Percentiles rank a stretch among this genome's conserved stretches.
Evolutionary conservation across 2,797 vertebrate genomes (phyloP).

Genomic region (Acropternis orthonyx): DNA sequence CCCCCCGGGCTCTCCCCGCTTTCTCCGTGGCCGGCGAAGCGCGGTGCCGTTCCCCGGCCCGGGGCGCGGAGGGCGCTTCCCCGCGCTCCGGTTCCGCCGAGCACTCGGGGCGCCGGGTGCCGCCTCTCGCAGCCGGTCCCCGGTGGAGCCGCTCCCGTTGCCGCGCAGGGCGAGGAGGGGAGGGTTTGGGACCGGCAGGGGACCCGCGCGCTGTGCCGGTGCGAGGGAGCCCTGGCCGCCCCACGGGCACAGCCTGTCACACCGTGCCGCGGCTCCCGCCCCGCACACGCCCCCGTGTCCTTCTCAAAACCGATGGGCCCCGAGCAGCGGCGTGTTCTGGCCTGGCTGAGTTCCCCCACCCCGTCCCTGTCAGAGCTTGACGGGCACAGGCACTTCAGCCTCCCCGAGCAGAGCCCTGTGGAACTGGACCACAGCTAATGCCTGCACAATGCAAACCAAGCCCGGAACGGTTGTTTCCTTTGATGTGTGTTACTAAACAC

Average conservation of each 20-base stretch:
- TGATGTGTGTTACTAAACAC: conserved; percentile 66
- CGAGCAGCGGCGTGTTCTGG: not conserved
- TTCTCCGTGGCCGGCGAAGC: not conserved
- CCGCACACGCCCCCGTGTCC: too few relatives aligned
- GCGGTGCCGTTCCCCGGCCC: not conserved
- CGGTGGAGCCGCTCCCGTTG: too few relatives aligned
- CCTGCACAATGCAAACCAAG: conserved; percentile 55
- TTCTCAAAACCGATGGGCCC: not conserved
- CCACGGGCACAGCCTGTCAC: rapidly evolving
- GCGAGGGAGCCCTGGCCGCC: not conserved
- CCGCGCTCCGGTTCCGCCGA: too few relatives aligned
- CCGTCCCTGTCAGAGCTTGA: not conserved
- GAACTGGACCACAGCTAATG: conserved; percentile 70
- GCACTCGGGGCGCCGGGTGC: too few relatives aligned
- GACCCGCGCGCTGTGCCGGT: rapidly evolving
- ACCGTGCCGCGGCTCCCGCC: not conserved
- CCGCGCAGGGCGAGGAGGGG: not conserved
- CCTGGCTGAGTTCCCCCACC: conserved; percentile 38
- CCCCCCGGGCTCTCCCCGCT: not conserved
- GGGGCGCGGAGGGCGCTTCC: too few relatives aligned
- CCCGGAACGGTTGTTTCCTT: conserved; percentile 44
- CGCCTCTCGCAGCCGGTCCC: too few relatives aligned
- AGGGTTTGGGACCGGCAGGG: not conserved
- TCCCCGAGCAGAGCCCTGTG: conserved; percentile 1
- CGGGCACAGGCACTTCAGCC: conserved; percentile 12